A percentile compares a stretch with the other conserved stretches of the same genome.
These are phyloP conservation scores for Lasius fuliginosus DNA, from an alignment of 2,888 invertebrate species.

Conservation along the genomic window DNA sequence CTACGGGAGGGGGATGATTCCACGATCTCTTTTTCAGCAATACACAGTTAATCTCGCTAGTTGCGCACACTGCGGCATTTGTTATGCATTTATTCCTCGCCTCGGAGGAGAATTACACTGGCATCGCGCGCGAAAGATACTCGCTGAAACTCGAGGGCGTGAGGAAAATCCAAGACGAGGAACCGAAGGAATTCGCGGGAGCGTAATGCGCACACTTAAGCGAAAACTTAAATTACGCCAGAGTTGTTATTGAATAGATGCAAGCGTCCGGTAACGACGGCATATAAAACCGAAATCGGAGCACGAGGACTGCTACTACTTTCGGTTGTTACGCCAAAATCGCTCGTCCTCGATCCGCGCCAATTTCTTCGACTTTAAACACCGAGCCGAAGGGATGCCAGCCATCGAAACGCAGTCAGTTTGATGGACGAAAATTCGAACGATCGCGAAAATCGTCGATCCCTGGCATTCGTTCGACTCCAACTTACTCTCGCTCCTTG, in stretches of 20 bases:
- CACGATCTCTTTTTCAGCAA: conserved; percentile 21
- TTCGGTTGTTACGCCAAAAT: conserved; percentile 65
- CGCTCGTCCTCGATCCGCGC: conserved; percentile 55
- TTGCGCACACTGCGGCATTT: conserved; percentile 35
- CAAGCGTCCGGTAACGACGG: conserved; percentile 54
- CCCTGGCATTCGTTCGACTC: conserved; percentile 34
- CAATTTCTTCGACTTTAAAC: conserved; percentile 58
- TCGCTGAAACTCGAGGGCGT: conserved; percentile 6
- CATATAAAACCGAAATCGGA: conserved; percentile 64
- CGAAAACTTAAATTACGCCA: conserved; percentile 45
- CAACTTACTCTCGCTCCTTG: conserved; percentile 19
- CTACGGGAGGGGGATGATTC: conserved; percentile 8
- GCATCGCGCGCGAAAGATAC: conserved; percentile 8
- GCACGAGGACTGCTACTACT: conserved; percentile 50
- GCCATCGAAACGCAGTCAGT: conserved; percentile 48
- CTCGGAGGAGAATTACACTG: not conserved
- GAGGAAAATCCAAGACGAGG: conserved; percentile 34
- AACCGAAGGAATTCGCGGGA: conserved; percentile 21
- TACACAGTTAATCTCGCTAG: conserved; percentile 45
- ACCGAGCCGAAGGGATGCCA: conserved; percentile 40
- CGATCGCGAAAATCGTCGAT: conserved; percentile 54
- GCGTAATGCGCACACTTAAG: conserved; percentile 58
- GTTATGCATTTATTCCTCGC: conserved; percentile 48
- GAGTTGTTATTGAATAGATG: conserved; percentile 48
- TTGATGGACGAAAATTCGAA: conserved; percentile 52